Conservation (phyloP, 2,797 vertebrate species). For the Acanthiza pusilla region DNA sequence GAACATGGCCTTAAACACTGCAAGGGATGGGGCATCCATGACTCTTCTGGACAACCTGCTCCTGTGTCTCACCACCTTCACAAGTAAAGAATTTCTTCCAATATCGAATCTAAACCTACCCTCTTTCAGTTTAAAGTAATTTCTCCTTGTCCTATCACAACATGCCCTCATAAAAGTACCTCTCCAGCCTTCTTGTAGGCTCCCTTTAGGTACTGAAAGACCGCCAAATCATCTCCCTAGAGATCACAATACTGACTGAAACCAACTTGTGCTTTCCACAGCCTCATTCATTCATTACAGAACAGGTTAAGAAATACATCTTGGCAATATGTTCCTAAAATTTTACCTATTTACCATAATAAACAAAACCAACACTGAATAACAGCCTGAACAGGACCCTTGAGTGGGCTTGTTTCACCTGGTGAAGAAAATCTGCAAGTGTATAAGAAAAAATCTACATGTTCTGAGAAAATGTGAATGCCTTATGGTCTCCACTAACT, state of each 20-base stretch:
- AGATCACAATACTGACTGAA: neutral
- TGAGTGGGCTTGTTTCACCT: neutral
- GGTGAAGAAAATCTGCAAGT: neutral
- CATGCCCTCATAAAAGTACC: neutral
- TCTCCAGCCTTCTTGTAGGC: neutral
- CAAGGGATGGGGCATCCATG: neutral
- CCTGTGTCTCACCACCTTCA: neutral
- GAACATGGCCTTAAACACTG: neutral
- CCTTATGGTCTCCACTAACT: neutral
- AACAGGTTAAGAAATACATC: neutral
- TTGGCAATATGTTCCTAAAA: neutral
- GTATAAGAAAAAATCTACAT: neutral
- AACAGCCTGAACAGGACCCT: neutral
- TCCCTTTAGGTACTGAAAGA: neutral
- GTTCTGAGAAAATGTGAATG: neutral
- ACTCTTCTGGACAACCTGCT: neutral
- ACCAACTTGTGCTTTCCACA: neutral
- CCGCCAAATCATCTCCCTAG: too few species aligned
- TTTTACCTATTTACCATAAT: neutral
- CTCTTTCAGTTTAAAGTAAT: neutral
- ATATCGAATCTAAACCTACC: neutral
- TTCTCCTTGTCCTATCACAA: neutral
- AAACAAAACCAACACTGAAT: accelerated
- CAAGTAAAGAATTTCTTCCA: neutral
- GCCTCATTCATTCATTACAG: neutral